Evolutionary conservation across 2,888 invertebrate genomes (phyloP).

Genomic region (Hydroisotoma schaefferi): DNA sequence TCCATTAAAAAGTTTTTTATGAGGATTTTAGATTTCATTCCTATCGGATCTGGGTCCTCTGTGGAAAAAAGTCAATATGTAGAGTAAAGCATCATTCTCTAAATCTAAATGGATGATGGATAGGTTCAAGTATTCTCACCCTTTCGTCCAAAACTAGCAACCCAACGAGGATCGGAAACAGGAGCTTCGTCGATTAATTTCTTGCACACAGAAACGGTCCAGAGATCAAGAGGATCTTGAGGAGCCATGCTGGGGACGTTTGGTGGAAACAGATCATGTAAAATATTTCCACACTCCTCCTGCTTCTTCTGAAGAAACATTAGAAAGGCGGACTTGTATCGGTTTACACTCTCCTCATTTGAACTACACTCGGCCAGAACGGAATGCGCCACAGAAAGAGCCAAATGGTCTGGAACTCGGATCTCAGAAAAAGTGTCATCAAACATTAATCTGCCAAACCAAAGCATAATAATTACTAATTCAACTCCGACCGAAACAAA

Average conservation of each 20-base stretch:
- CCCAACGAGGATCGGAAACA: constrained; percentile 79
- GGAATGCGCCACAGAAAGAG: constrained; percentile 39
- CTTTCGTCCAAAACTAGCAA: constrained; percentile 26
- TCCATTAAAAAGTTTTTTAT: constrained; percentile 80
- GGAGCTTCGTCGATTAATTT: constrained; percentile 67
- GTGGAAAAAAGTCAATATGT: not conserved
- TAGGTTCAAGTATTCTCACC: constrained; percentile 12
- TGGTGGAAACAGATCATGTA: constrained; percentile 36
- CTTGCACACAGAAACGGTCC: constrained; percentile 51
- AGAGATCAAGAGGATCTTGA: constrained; percentile 42
- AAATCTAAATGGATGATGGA: not conserved
- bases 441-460: constrained; percentile 16
- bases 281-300: constrained; percentile 28
- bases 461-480: too few relatives aligned
- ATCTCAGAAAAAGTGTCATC: constrained; percentile 34
- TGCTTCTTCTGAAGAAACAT: constrained; percentile 39
- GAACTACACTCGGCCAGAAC: constrained; percentile 23
- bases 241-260: constrained; percentile 34
- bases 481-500: too few relatives aligned
- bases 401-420: constrained; percentile 45
- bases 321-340: constrained; percentile 44
- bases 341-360: constrained; percentile 43
- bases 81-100: not conserved
- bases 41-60: constrained; percentile 38
- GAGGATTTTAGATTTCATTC: constrained; percentile 56